A percentile compares a stretch with the other conserved stretches of the same genome.
phyloP scores from a whole-genome alignment of 1,140 invertebrate species.

The Daktulosphaira vitifoliae region DNA sequence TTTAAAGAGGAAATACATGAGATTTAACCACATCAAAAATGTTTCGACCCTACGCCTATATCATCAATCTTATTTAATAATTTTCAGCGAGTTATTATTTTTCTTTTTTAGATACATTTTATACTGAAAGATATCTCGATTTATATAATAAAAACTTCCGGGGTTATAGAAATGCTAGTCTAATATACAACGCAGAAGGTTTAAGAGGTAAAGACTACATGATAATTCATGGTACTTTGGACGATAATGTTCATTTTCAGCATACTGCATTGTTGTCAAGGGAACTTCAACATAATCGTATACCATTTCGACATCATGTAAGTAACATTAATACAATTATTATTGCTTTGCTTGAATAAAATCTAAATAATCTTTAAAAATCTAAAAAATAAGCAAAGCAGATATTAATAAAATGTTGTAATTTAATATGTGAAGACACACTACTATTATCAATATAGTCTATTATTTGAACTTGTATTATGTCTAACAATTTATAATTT shows the following conservation, averaged over 20 bases:
- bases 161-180: conserved; percentile 65
- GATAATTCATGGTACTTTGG: conserved; percentile 80
- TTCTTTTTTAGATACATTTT: conserved; percentile 73
- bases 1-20: no score
- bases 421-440: background rate
- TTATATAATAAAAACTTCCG: conserved; percentile 51
- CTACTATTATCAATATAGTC: conserved; percentile 1
- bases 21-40: no score
- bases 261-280: conserved; percentile 79
- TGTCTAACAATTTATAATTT: no score
- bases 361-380: background rate
- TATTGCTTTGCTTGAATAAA: no score
- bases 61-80: no score
- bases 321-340: no score
- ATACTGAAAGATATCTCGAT: conserved; percentile 91
- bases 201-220: conserved; percentile 71
- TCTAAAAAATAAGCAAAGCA: conserved; percentile 17
- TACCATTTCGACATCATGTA: conserved; percentile 81
- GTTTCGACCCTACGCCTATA: no score
- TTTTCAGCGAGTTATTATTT: no score
- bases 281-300: conserved; percentile 66
- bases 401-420: background rate
- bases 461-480: no score
- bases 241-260: conserved; percentile 93
- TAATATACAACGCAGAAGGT: conserved; percentile 61